Evolutionary conservation across 2,888 invertebrate genomes (phyloP), one percentile per base, ranked within the genome.

Genomic region (Drosophila mimica): DNA sequence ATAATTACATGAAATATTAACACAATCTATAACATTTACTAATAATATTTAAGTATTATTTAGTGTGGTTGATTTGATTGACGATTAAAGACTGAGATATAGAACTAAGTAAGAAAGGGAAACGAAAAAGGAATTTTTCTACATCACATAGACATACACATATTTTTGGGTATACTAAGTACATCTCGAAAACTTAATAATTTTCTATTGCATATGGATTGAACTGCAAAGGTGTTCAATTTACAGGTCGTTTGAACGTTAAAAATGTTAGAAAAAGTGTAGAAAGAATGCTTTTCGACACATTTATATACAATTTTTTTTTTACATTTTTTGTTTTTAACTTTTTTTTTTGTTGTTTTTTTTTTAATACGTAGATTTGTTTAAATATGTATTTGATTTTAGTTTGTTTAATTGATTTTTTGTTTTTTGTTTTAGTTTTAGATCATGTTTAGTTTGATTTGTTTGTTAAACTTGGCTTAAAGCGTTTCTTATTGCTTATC

Each of bases 401-500:
- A 74, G 56, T 64, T 61, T 69, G 43, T 49, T 71, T 71, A 72
- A 75, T 72, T 74, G 56, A 72, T 36, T 36, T 17, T 25, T 48
- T 53, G 13, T 46, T n/a, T 76, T 53, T 63, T 76, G 31, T 20
- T 75, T 83, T 76, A 72, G 58, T 77, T 81, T 65, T 74, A 64
- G 71, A 75, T 77, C 74, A 81, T 66, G 68, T 83, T 82, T 74
- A 76, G 79, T 88, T 86, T 88, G 71, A 80, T 88, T 88, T 74
- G 74, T 74, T 85, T 70, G 68, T 79, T 84, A 69, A 82, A 87
- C 73, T 84, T 80, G 79, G 82, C 85, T 86, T 86, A 86, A 86
- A 86, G 85, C 85, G 87, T 86, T 83, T 79, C 70, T 81, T 87
- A 87, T 91, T 91, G 91, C 91, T 91, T 91, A 82, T 91, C 74